phyloP scores from a whole-genome alignment of 2,113 vertebrate genomes.

The Urocynchramus pylzowi region DNA sequence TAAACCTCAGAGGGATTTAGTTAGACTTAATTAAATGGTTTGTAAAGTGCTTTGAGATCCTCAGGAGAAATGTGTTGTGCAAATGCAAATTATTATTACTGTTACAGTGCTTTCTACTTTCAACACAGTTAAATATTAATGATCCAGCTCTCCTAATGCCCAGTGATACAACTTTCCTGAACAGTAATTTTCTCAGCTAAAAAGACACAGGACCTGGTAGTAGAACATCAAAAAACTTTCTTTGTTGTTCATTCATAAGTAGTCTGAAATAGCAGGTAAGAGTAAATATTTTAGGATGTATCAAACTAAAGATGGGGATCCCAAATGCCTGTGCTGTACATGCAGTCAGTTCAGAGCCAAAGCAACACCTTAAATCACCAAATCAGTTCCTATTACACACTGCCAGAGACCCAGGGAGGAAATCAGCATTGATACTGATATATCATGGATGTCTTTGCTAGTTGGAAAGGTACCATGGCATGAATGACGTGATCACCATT shows the following conservation, averaged over 20 bases:
- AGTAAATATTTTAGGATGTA: neutral
- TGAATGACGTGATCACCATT: neutral
- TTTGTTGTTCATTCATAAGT: neutral
- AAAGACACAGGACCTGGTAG: neutral
- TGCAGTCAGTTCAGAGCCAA: neutral
- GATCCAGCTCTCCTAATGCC: neutral
- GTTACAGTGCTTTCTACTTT: slow-evolving; percentile 56
- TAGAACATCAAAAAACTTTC: neutral
- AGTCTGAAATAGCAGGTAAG: neutral
- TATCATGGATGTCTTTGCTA: neutral
- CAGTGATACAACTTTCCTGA: neutral
- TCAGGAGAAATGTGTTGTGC: slow-evolving; percentile 60
- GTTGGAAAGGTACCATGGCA: neutral
- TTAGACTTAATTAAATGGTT: slow-evolving; percentile 66
- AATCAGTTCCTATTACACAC: neutral
- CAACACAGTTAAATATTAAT: slow-evolving; percentile 66
- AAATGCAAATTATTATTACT: slow-evolving; percentile 63
- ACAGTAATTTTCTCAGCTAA: neutral
- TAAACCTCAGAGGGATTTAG: slow-evolving; percentile 58
- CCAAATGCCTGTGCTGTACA: neutral
- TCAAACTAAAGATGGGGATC: neutral
- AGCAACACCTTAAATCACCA: neutral
- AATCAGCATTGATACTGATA: neutral
- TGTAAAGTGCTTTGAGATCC: slow-evolving; percentile 64
- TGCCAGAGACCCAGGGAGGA: neutral